Evolutionary conservation across 2,888 invertebrate species (phyloP).

Genomic region (Sinhomidia bicolor): DNA sequence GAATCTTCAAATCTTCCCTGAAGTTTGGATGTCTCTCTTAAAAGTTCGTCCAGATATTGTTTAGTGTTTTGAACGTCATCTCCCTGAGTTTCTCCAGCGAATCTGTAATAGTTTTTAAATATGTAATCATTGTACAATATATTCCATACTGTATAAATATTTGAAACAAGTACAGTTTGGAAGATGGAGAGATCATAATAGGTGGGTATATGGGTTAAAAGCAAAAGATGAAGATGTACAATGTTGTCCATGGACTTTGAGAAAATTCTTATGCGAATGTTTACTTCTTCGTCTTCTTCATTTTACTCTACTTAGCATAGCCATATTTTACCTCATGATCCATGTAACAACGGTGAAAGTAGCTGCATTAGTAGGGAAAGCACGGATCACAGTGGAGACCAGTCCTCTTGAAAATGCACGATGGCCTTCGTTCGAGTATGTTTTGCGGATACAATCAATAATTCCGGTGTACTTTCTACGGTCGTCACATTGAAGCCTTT

Average conservation of each 20-base stretch:
- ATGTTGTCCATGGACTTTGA: not conserved
- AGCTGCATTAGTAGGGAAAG: slow-evolving; percentile 96
- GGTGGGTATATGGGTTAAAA: too few species aligned
- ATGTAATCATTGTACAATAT: too few species aligned
- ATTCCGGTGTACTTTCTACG: slow-evolving; percentile 86
- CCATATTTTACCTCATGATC: slow-evolving; percentile 85
- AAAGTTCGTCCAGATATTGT: slow-evolving; percentile 71
- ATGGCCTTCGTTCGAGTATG: slow-evolving; percentile 87
- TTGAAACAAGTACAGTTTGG: too few species aligned
- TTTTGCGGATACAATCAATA: slow-evolving; percentile 88
- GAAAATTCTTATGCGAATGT: not conserved
- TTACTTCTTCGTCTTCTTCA: not conserved
- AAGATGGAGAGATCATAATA: too few species aligned
- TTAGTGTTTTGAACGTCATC: slow-evolving; percentile 56
- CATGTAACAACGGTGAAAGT: slow-evolving; percentile 94
- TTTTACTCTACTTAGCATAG: not conserved
- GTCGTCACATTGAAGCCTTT: slow-evolving; percentile 89
- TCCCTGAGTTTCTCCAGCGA: slow-evolving; percentile 59
- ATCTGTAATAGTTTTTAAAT: slow-evolving; percentile 60
- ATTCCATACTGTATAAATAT: too few species aligned
- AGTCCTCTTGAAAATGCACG: slow-evolving; percentile 89
- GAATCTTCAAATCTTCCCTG: slow-evolving; percentile 72
- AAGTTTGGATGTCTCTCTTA: slow-evolving; percentile 59
- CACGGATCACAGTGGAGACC: slow-evolving; percentile 90
- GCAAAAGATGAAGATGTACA: not conserved